A percentile compares a stretch with the other conserved stretches of the same genome.
These are phyloP conservation scores for Lycodopsis pacificus DNA, from an alignment of 2,797 vertebrate genomes.

Conservation along the genomic window DNA sequence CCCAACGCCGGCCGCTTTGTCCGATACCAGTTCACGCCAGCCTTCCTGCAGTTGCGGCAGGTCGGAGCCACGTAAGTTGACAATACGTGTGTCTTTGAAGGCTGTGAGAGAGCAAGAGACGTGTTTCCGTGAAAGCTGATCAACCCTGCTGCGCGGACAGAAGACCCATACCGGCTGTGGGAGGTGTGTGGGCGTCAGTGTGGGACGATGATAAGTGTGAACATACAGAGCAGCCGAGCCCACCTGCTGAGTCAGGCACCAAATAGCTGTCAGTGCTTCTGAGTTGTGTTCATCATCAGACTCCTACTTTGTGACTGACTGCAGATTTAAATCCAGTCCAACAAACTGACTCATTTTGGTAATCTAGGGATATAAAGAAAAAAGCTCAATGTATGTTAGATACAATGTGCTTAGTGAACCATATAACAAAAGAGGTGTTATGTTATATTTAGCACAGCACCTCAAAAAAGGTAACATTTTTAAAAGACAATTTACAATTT, in stretches of 20 bases:
- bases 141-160: slow-evolving; percentile 23
- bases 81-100: neutral
- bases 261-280: slow-evolving; percentile 37
- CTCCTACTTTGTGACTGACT: slow-evolving; percentile 37
- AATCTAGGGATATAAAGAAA: neutral
- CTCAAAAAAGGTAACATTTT: neutral
- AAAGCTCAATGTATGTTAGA: neutral
- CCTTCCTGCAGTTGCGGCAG: slow-evolving; percentile 94
- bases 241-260: slow-evolving; percentile 51
- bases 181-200: slow-evolving; percentile 51
- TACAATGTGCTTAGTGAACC: neutral
- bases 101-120: neutral
- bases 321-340: slow-evolving; percentile 27
- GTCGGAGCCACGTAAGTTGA: slow-evolving; percentile 97
- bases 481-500: neutral
- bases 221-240: slow-evolving; percentile 32
- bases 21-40: slow-evolving; percentile 97
- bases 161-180: slow-evolving; percentile 38
- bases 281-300: slow-evolving; percentile 33
- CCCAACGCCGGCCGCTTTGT: slow-evolving; percentile 96
- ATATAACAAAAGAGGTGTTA: neutral
- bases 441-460: neutral
- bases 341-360: slow-evolving; percentile 8
- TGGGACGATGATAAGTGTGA: slow-evolving; percentile 41
- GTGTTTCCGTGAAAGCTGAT: neutral